Conservation (phyloP, 2,888 invertebrate genomes). For the Morinoia aosen region DNA sequence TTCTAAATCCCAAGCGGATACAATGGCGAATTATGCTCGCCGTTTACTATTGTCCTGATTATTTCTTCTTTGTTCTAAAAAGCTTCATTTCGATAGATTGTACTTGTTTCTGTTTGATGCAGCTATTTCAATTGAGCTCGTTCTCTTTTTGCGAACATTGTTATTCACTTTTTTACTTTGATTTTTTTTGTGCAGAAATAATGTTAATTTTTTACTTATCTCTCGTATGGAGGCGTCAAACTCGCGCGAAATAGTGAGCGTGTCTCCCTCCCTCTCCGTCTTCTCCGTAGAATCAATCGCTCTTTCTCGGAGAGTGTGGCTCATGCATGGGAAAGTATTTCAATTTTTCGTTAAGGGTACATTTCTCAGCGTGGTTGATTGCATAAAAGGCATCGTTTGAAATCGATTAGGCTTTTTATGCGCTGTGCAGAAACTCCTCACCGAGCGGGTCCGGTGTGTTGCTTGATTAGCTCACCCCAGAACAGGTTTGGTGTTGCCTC, state of each 20-base stretch:
- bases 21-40: slow-evolving; percentile 33
- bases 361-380: slow-evolving; percentile 48
- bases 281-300: not conserved
- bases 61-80: not conserved
- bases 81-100: not conserved
- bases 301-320: not conserved
- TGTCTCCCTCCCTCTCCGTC: not conserved
- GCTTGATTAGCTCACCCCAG: slow-evolving; percentile 39
- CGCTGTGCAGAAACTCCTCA: slow-evolving; percentile 11
- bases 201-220: not conserved
- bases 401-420: slow-evolving; percentile 48
- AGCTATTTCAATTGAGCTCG: not conserved
- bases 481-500: not conserved
- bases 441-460: slow-evolving; percentile 6
- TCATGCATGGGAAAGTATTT: slow-evolving; percentile 36
- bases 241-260: not conserved
- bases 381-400: slow-evolving; percentile 48
- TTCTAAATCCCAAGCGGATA: slow-evolving; percentile 33
- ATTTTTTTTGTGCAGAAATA: no score
- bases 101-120: not conserved
- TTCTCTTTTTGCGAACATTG: no score
- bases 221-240: not conserved
- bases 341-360: slow-evolving; percentile 32
- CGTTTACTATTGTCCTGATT: not conserved
- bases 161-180: no score